Evolutionary conservation across 2,797 vertebrate genomes (phyloP), one percentile per base, ranked within the genome.

Genomic region (Sebastes miniatus): DNA sequence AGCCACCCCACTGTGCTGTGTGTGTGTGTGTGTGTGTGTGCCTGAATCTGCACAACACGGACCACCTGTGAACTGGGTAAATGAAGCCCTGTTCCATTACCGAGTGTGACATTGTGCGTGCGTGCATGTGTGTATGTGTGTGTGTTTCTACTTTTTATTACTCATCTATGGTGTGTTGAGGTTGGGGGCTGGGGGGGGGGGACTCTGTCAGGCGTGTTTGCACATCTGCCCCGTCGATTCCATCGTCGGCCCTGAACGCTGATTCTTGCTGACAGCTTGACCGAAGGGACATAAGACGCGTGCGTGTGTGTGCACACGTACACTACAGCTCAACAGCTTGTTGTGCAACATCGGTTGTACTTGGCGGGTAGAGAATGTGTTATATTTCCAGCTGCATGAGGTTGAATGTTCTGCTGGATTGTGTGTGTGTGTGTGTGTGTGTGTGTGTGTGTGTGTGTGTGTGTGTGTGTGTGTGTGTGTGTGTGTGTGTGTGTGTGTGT

Each of bases 181-280:
- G 62, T 63, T 2, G 52, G 39, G 9, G 32, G 32, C 0, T 4
- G 54, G 52, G 32, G n/a, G 50, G 50, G 25, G n/a, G 13, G 36
- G 9, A 57, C 74, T 75, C 76, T 80, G 74, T 81, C 84, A 85
- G 79, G 63, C 88, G 52, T 92, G 90, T 95, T 95, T 95, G 91
- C 87, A 94, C 94, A 95, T 93, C 93, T 95, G 94, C 91, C 80
- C 75, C 32, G 69, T 86, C 74, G 69, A 91, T 90, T 91, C 88
- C 86, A 79, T 90, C 79, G 52, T 64, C 32, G 27, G 73, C 73
- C 72, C 78, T 86, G 79, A 67, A 86, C 32, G 87, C 78, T 92
- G 85, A 87, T 87, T 73, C 75, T 79, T 85, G 76, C 77, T 92
- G 88, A 93, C 90, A 92, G 90, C 71, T 75, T 69, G 76, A 76